Evolutionary conservation across 2,113 vertebrate genomes (phyloP), one percentile per base, ranked within the genome.

Genomic region (Tachuris rubrigastra): DNA sequence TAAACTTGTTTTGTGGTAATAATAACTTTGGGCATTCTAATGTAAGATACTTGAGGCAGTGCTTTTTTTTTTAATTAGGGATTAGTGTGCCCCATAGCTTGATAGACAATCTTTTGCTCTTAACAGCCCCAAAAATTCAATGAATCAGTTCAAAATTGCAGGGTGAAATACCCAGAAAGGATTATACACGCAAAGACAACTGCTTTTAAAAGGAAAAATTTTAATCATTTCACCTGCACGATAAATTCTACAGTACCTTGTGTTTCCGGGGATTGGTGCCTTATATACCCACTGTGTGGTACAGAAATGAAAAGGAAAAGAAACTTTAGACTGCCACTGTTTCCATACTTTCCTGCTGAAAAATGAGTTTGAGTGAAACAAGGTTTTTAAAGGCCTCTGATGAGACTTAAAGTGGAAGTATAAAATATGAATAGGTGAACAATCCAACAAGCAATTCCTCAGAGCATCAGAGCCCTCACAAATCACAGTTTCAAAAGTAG

Each of bases 391-490:
- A 95, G 95, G 92, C 83, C 89, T 96, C 95, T 92, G 88, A 90
- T 94, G 91, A 95, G 67, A 95, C 77, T 94, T 96, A 92, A 96
- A 97, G 87, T 95, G 44, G 77, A 96, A 92, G 65, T 87, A 97
- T 97, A 95, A 98, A 97, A 98, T 98, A 97, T 95, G 88, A 93
- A 82, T 85, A 65, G 80, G 92, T 92, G 97, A 96, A 88, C 96
- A 97, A 91, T 87, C 68, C 73, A 95, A 91, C 85, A 92, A 96
- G 94, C 81, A 96, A 52, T 95, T 80, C 92, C 95, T 93, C 69
- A 85, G 49, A 94, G 89, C 88, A 91, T 89, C 83, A 87, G 49
- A 71, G 60, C 59, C 59, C 88, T 93, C 96, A 97, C 97, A 97
- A 98, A 97, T 98, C 96, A 98, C 88, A 88, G 62, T 97, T 97